Conservation (phyloP, 2,797 vertebrate genomes). For the Huso huso region DNA sequence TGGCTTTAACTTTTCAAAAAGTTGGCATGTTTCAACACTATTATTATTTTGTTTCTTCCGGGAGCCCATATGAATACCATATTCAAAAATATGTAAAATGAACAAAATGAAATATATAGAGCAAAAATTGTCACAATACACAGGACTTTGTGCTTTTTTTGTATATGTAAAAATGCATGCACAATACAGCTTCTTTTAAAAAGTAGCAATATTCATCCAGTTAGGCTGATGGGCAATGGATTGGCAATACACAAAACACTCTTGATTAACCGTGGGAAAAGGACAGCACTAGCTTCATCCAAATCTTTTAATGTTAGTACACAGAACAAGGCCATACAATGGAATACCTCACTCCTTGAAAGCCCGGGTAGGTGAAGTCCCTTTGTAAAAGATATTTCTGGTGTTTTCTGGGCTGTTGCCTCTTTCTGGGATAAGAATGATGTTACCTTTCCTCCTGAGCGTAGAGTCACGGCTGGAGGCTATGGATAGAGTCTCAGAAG, state of each 20-base stretch:
- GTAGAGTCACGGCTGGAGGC: slow-evolving; percentile 86
- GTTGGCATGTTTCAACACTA: slow-evolving; percentile 25
- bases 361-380: slow-evolving; percentile 77
- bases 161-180: slow-evolving; percentile 43
- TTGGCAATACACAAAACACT: slow-evolving; percentile 46
- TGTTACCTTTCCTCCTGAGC: slow-evolving; percentile 81
- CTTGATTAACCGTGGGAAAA: slow-evolving; percentile 32
- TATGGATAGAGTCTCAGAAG: slow-evolving; percentile 76
- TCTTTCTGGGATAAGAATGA: slow-evolving; percentile 90
- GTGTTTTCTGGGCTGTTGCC: slow-evolving; percentile 87
- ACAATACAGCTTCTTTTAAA: slow-evolving; percentile 35
- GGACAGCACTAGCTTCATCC: slow-evolving; percentile 44
- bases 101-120: slow-evolving; percentile 34
- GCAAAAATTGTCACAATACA: slow-evolving; percentile 46
- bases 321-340: slow-evolving; percentile 36
- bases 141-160: slow-evolving; percentile 55
- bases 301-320: slow-evolving; percentile 18
- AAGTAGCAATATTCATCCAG: slow-evolving; percentile 41
- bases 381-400: slow-evolving; percentile 96
- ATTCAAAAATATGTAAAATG: slow-evolving; percentile 15
- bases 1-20: slow-evolving; percentile 24
- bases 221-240: slow-evolving; percentile 47
- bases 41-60: slow-evolving; percentile 21
- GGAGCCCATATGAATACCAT: slow-evolving; percentile 26
- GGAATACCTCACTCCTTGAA: slow-evolving; percentile 75